Percentiles rank a stretch among this genome's conserved stretches.
These are phyloP conservation scores for Siphonodentalium dalli DNA, from an alignment of 2,888 invertebrate genomes.

Conservation along the genomic window DNA sequence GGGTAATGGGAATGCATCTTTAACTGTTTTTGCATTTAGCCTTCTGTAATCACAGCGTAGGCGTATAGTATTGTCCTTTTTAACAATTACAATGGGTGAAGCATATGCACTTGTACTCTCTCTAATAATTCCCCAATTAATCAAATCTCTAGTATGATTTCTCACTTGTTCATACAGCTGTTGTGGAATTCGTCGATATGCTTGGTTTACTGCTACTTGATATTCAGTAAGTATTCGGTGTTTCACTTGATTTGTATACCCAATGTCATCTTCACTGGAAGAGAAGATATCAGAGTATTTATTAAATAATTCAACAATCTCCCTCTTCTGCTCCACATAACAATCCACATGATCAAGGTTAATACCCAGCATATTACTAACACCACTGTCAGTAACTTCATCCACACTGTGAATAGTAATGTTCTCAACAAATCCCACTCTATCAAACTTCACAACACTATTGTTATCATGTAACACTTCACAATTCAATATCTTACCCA, in stretches of 20 bases:
- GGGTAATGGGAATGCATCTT: conserved; percentile 12
- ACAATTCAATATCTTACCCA: too few relatives aligned
- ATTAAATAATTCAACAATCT: conserved; percentile 1
- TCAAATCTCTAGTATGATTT: conserved; percentile 5
- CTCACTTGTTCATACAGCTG: conserved; percentile 11
- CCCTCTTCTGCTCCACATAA: not conserved
- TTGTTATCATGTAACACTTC: too few relatives aligned
- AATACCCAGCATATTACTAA: too few relatives aligned
- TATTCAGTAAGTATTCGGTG: conserved; percentile 9
- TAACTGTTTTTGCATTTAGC: conserved; percentile 3
- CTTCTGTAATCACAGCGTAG: conserved; percentile 7
- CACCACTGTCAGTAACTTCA: too few relatives aligned
- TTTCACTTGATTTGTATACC: conserved; percentile 13
- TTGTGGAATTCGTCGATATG: conserved; percentile 13
- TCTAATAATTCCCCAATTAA: conserved; percentile 4
- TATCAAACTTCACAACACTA: too few relatives aligned
- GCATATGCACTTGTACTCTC: conserved; percentile 12
- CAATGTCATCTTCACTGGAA: conserved; percentile 5
- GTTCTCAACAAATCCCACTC: not conserved
- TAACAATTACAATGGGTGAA: conserved; percentile 10
- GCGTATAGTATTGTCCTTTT: conserved; percentile 8
- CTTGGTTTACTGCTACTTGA: conserved; percentile 5
- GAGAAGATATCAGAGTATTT: conserved; percentile 11
- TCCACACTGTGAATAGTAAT: too few relatives aligned
- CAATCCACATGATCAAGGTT: not conserved